Evolutionary conservation across 1,140 invertebrate genomes (phyloP).

Genomic region (Apis dorsata): DNA sequence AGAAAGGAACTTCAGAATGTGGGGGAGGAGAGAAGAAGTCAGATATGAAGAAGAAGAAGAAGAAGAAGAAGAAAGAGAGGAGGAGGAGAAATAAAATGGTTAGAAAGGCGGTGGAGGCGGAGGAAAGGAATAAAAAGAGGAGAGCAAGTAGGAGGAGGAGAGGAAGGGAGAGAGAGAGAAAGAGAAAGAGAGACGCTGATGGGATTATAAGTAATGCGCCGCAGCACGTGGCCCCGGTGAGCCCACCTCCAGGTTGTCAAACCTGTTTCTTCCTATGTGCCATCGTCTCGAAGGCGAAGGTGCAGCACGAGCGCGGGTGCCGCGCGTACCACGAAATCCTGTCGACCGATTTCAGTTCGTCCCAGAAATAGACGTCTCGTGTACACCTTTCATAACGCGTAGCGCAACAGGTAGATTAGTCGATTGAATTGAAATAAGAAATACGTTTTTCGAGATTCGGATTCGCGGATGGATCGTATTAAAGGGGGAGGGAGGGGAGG

Average conservation of each 20-base stretch:
- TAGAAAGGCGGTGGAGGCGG: slow-evolving; percentile 48
- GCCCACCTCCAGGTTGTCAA: slow-evolving; percentile 77
- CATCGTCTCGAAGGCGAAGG: slow-evolving; percentile 67
- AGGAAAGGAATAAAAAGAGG: slow-evolving; percentile 56
- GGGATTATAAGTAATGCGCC: slow-evolving; percentile 74
- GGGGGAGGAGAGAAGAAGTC: slow-evolving; percentile 49
- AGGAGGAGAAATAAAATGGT: slow-evolving; percentile 42
- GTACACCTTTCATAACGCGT: neutral
- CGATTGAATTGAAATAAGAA: neutral
- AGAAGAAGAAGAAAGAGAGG: slow-evolving; percentile 45
- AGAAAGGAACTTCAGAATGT: slow-evolving; percentile 23
- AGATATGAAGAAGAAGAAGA: slow-evolving; percentile 43
- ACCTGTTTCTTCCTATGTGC: slow-evolving; percentile 75
- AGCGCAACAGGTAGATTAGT: neutral
- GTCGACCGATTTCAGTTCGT: slow-evolving; percentile 60
- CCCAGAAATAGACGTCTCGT: slow-evolving; percentile 49
- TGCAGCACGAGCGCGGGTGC: slow-evolving; percentile 64
- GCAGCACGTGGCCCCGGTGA: slow-evolving; percentile 77
- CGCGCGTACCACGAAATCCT: slow-evolving; percentile 64
- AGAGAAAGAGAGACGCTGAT: slow-evolving; percentile 61
- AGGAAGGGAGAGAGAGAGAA: slow-evolving; percentile 35
- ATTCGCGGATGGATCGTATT: neutral
- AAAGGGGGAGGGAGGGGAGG: no score
- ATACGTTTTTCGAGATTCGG: neutral
- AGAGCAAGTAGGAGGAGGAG: slow-evolving; percentile 38